These are phyloP conservation scores for Cybosia mesomella DNA, from an alignment of 2,888 invertebrate species.

Conservation along the genomic window DNA sequence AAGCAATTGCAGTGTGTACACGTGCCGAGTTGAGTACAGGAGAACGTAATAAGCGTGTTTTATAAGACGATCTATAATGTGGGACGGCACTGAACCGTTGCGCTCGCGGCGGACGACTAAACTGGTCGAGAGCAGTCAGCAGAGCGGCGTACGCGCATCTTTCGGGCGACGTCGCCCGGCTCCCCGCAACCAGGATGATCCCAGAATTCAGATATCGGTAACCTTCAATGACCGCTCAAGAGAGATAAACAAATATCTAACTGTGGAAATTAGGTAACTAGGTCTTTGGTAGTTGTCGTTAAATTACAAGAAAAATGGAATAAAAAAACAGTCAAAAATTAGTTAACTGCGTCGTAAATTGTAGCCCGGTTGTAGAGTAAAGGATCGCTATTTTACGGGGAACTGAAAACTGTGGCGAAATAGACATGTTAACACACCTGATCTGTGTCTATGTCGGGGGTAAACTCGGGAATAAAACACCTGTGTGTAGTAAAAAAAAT, in stretches of 20 bases:
- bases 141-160: slow-evolving; percentile 51
- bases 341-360: not conserved
- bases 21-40: slow-evolving; percentile 56
- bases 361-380: no score
- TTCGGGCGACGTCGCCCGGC: slow-evolving; percentile 21
- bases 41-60: slow-evolving; percentile 62
- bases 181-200: slow-evolving; percentile 46
- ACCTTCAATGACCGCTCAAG: slow-evolving; percentile 48
- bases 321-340: not conserved
- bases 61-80: slow-evolving; percentile 63
- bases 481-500: no score
- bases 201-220: slow-evolving; percentile 37
- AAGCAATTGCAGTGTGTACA: slow-evolving; percentile 55
- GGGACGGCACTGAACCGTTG: slow-evolving; percentile 47
- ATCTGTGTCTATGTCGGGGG: no score
- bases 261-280: slow-evolving; percentile 51
- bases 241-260: slow-evolving; percentile 41
- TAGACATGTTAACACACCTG: not conserved
- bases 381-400: no score
- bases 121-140: slow-evolving; percentile 35
- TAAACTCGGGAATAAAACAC: no score
- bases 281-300: slow-evolving; percentile 25
- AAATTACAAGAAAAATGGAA: not conserved
- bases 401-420: not conserved
- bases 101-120: slow-evolving; percentile 44